phyloP scores from a whole-genome alignment of 1,140 invertebrate genomes.

The Popillia japonica region DNA sequence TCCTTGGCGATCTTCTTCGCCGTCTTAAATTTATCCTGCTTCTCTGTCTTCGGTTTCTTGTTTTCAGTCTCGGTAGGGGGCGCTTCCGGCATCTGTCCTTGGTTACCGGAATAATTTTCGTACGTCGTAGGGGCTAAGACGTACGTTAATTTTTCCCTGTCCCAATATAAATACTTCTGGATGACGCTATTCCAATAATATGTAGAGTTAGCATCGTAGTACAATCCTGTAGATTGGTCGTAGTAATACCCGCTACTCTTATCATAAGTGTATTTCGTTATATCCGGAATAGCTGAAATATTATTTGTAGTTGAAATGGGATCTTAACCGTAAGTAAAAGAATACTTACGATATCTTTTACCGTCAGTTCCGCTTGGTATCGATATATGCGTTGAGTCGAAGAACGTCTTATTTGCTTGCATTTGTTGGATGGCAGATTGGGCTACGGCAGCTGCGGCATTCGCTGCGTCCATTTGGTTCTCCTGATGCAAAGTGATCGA shows the following conservation, averaged over 20 bases:
- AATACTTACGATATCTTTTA: conserved; percentile 71
- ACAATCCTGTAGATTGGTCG: conserved; percentile 89
- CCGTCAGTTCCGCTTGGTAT: conserved; percentile 69
- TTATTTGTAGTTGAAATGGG: conserved; percentile 46
- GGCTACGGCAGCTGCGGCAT: conserved; percentile 89
- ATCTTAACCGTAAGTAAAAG: too few species aligned
- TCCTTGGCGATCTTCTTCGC: conserved; percentile 96
- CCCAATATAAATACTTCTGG: conserved; percentile 96
- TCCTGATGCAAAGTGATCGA: conserved; percentile 66
- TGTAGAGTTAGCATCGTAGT: conserved; percentile 95
- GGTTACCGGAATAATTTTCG: conserved; percentile 48
- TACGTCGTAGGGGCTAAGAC: conserved; percentile 70
- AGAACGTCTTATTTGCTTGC: conserved; percentile 65
- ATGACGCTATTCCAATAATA: conserved; percentile 93
- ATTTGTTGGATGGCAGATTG: conserved; percentile 86
- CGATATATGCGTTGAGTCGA: conserved; percentile 54
- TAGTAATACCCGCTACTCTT: conserved; percentile 97
- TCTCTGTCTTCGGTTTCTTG: conserved; percentile 69
- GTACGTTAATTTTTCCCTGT: conserved; percentile 82
- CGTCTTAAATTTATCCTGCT: conserved; percentile 93
- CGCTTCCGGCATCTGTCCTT: conserved; percentile 47
- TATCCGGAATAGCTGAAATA: conserved; percentile 81
- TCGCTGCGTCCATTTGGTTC: conserved; percentile 72
- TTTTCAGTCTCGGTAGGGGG: conserved; percentile 56
- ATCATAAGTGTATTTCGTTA: conserved; percentile 92